phyloP scores from a whole-genome alignment of 1,140 invertebrate species.

The Eupeodes corollae region DNA sequence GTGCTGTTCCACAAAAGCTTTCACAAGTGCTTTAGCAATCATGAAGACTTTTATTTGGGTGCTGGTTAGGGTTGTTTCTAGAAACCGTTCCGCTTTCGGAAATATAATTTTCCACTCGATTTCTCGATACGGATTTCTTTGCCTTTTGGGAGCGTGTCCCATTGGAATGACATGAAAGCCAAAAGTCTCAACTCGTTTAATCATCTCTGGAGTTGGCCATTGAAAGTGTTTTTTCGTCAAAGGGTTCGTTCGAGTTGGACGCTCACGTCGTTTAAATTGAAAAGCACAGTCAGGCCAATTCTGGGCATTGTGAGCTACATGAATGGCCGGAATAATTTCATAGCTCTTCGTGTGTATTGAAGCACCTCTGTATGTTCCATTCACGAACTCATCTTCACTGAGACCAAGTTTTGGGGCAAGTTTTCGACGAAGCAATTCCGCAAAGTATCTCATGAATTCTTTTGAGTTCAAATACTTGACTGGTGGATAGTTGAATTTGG shows the following conservation, averaged over 20 bases:
- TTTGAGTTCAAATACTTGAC: conserved; percentile 42
- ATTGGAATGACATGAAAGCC: conserved; percentile 58
- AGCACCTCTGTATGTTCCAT: conserved; percentile 44
- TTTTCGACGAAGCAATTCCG: conserved; percentile 44
- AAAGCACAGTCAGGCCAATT: conserved; percentile 51
- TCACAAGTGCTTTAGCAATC: conserved; percentile 50
- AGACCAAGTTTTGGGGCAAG: conserved; percentile 44
- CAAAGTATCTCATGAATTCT: conserved; percentile 51
- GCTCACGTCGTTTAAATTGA: conserved; percentile 48
- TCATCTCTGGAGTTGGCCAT: conserved; percentile 54
- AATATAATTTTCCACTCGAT: conserved; percentile 65
- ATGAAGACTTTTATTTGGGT: conserved; percentile 56
- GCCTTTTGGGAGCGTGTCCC: conserved; percentile 47
- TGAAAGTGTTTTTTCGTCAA: conserved; percentile 44
- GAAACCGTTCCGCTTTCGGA: conserved; percentile 56
- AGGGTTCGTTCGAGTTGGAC: conserved; percentile 42
- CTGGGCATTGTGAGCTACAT: conserved; percentile 35
- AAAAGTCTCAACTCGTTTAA: conserved; percentile 50
- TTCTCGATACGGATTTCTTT: conserved; percentile 44
- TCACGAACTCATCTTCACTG: conserved; percentile 35
- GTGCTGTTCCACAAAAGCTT: conserved; percentile 49
- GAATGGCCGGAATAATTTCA: conserved; percentile 52
- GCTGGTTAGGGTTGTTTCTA: conserved; percentile 56
- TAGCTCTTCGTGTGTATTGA: conserved; percentile 48
- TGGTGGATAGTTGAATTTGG: no score